Conservation (phyloP, 2,888 invertebrate genomes). For the Dasysyrphus tricinctus region DNA sequence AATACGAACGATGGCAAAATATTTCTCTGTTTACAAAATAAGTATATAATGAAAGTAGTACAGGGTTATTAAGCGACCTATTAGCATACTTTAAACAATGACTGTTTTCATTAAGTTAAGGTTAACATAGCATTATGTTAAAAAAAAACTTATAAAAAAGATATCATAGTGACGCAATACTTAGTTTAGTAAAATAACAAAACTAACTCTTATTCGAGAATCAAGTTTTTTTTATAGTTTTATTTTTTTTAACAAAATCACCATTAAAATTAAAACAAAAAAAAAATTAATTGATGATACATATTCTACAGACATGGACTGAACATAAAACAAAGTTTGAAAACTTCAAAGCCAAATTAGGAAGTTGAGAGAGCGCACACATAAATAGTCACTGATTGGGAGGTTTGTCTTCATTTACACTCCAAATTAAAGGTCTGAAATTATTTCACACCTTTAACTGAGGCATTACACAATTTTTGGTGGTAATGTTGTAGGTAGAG, state of each 20-base stretch:
- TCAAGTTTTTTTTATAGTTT: background rate
- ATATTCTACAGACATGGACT: background rate
- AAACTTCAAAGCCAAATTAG: background rate
- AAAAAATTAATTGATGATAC: background rate
- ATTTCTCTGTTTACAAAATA: conserved; percentile 74
- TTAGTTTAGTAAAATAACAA: conserved; percentile 3
- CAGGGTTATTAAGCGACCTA: conserved; percentile 82
- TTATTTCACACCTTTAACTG: conserved; percentile 6
- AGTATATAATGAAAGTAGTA: conserved; percentile 79
- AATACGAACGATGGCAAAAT: conserved; percentile 76
- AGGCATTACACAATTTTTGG: conserved; percentile 7
- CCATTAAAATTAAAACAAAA: background rate
- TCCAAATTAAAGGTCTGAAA: background rate
- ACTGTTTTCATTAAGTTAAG: conserved; percentile 80
- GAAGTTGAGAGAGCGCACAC: background rate
- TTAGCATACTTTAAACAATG: conserved; percentile 82
- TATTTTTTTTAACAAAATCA: conserved; percentile 41
- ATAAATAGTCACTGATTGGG: background rate
- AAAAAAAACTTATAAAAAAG: conserved; percentile 41
- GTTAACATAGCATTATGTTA: conserved; percentile 78
- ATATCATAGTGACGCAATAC: conserved; percentile 38
- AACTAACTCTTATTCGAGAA: background rate
- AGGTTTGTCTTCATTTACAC: background rate
- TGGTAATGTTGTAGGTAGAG: background rate
- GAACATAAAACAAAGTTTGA: background rate